Conservation (phyloP, 2,113 vertebrate species). For the Myotis yumanensis region DNA sequence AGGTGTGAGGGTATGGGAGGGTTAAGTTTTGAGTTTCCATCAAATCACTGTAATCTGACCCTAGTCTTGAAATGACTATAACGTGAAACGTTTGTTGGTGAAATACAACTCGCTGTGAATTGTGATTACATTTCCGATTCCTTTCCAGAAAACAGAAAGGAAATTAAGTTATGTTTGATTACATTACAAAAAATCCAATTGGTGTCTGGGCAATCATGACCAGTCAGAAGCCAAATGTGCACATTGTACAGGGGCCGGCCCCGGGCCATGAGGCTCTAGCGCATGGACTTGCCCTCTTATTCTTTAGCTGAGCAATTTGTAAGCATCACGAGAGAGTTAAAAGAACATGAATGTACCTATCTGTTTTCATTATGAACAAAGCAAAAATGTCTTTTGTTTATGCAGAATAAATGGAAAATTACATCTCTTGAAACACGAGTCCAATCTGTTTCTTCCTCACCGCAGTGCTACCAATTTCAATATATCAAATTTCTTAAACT, state of each 20-base stretch:
- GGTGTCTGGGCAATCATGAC: slow-evolving; percentile 51
- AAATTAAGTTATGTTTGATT: slow-evolving; percentile 77
- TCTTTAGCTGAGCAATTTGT: not conserved
- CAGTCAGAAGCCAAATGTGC: slow-evolving; percentile 11
- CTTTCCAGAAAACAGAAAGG: slow-evolving; percentile 70
- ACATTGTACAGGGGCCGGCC: not conserved
- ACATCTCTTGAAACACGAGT: slow-evolving; percentile 53
- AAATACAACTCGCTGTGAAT: slow-evolving; percentile 71
- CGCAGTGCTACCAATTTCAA: slow-evolving; percentile 36
- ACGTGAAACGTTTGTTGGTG: slow-evolving; percentile 61
- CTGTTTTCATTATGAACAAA: slow-evolving; percentile 30
- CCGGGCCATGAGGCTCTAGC: not conserved
- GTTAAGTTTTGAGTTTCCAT: slow-evolving; percentile 52
- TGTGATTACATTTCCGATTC: slow-evolving; percentile 76
- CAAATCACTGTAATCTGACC: slow-evolving; percentile 60
- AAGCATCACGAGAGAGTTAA: slow-evolving; percentile 51
- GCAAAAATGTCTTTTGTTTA: slow-evolving; percentile 37
- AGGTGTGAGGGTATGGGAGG: slow-evolving; percentile 37
- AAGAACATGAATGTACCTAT: slow-evolving; percentile 19
- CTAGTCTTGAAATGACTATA: slow-evolving; percentile 19
- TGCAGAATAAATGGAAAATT: slow-evolving; percentile 50
- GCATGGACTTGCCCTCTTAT: not conserved
- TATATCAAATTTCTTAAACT: slow-evolving; percentile 58
- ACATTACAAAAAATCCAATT: slow-evolving; percentile 57
- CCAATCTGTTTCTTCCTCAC: slow-evolving; percentile 45